Base-by-base conservation (phyloP, 2,888 invertebrate genomes). In the Sphaerophoria taeniata region DNA sequence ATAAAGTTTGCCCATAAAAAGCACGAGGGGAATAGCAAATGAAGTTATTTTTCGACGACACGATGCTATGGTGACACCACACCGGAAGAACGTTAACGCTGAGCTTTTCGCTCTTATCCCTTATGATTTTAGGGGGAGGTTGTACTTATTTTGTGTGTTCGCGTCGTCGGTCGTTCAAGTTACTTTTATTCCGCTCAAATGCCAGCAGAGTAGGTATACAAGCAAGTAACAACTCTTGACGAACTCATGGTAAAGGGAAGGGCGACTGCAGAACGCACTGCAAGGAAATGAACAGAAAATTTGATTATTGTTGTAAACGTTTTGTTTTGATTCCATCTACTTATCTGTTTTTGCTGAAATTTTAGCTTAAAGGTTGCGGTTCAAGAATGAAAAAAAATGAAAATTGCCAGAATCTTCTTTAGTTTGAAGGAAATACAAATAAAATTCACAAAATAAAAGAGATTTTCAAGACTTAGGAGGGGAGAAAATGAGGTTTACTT, bases 1-100 rank as follows among this genome's bases (percentile, higher is more conserved):
- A 60, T 60, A 60, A 60, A 60, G 39, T 60, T 60, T 60, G 0
- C 16, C 60, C 43, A 60, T 60, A 60, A 60, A 60, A 39, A 60
- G 36, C 49, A 49, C 14, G 9, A 12, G 9, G 39, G 24, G 60
- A 60, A 60, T 60, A 60, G 24, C 39, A 36, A 60, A 60, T 60
- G 39, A 34, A 60, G 60, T 60, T 43, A 60, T 39, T 16, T 39
- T 43, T 36, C 43, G 43, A 9, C 6, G 43, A 7, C 9, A 12
- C 43, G 43, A 7, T 9, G 43, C 5, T 9, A 9, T 36, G 16
- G 9, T 16, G 4, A 33, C 33, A n/a, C 11, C 55, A 33, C 12
- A n/a, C 43, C 55, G 55, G 55, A 56, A 56, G 34, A 60, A 60
- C 36, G 39, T 16, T 24, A 60, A 24, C 2, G 24, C 24, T 24